Conservation (phyloP, 2,113 vertebrate species). For the Chitala chitala region DNA sequence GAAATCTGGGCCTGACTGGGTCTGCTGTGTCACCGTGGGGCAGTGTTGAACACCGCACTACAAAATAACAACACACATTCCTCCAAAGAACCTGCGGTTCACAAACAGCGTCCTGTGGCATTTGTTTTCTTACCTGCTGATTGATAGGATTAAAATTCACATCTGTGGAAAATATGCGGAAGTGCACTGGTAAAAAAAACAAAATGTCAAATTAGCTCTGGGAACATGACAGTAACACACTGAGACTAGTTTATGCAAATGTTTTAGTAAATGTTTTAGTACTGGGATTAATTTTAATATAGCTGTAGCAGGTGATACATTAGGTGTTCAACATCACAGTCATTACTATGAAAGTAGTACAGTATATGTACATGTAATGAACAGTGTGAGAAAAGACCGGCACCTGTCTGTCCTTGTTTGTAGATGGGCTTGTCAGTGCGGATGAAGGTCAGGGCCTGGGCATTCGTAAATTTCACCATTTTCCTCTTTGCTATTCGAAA, state of each 20-base stretch:
- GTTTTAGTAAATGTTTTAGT: too few relatives aligned
- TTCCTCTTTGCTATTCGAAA: background rate
- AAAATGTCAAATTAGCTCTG: background rate
- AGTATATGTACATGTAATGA: too few relatives aligned
- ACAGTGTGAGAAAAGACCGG: background rate
- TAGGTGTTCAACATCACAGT: too few relatives aligned
- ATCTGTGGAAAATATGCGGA: constrained; percentile 6
- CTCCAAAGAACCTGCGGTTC: background rate
- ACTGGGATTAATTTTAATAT: too few relatives aligned
- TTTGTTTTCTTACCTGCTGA: background rate
- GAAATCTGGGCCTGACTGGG: background rate
- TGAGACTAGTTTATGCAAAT: background rate
- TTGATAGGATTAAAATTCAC: constrained; percentile 7
- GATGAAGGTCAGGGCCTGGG: background rate
- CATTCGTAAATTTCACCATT: background rate
- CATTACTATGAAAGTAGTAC: too few relatives aligned
- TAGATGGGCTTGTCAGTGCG: constrained; percentile 26
- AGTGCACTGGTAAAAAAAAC: constrained; percentile 1
- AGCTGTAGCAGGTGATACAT: too few relatives aligned
- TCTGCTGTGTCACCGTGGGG: background rate
- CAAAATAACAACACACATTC: background rate
- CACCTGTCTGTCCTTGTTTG: constrained; percentile 24
- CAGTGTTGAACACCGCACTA: background rate
- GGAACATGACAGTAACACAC: background rate
- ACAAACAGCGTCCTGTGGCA: background rate